Conservation (phyloP, 2,113 vertebrate genomes). For the Clarias batrachus region DNA sequence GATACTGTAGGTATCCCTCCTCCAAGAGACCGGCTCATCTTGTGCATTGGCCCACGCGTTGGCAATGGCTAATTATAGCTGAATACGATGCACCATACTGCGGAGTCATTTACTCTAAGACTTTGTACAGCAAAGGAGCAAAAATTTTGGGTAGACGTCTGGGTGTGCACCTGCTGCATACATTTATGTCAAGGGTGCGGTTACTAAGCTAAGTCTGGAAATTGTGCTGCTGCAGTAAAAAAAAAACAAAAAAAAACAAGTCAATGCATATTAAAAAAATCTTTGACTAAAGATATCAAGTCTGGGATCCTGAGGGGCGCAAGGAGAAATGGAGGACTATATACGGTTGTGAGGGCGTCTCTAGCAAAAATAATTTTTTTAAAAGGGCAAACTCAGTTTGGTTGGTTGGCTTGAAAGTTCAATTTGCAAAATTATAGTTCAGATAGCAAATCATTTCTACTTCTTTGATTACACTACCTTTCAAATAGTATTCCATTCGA, state of each 20-base stretch:
- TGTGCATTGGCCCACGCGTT: neutral
- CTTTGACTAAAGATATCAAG: neutral
- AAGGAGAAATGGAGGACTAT: too few relatives aligned
- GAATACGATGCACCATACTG: neutral
- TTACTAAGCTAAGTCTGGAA: too few relatives aligned
- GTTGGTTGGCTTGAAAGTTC: neutral
- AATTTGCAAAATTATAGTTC: neutral
- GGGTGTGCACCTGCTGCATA: slow-evolving; percentile 62
- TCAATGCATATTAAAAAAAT: neutral
- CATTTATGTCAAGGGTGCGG: slow-evolving; percentile 50
- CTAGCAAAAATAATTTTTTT: too few relatives aligned
- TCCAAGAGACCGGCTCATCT: slow-evolving; percentile 10
- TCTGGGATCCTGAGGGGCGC: neutral
- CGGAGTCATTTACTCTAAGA: neutral
- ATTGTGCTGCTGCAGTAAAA: neutral
- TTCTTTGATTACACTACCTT: neutral
- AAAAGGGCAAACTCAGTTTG: neutral
- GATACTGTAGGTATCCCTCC: neutral
- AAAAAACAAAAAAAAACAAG: neutral
- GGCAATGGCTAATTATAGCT: too few relatives aligned
- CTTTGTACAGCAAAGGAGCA: neutral
- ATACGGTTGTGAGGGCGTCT: too few relatives aligned
- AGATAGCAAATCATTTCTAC: neutral
- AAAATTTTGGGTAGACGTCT: neutral
- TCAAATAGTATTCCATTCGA: neutral